These are phyloP conservation scores for Anniella stebbinsi DNA, from an alignment of 2,797 vertebrate genomes.

Conservation along the genomic window DNA sequence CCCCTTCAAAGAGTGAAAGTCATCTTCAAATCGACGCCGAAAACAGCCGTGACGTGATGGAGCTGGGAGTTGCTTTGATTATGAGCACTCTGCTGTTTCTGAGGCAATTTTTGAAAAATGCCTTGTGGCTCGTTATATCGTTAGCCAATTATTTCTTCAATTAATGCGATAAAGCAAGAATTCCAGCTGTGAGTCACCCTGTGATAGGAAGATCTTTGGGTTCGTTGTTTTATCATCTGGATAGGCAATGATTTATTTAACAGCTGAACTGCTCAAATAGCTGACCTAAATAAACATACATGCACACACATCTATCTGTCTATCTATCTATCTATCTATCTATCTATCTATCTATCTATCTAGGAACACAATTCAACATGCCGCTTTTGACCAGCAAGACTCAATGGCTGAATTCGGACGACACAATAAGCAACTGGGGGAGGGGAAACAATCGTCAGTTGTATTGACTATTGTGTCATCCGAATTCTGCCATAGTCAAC, in stretches of 20 bases:
- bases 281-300: not conserved
- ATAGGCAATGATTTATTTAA: not conserved
- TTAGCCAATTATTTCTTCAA: slow-evolving; percentile 27
- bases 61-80: slow-evolving; percentile 1
- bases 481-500: too few species aligned
- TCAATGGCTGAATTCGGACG: too few species aligned
- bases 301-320: not conserved
- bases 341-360: too few species aligned
- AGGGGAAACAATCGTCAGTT: too few species aligned
- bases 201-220: slow-evolving; percentile 26
- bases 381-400: not conserved
- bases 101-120: not conserved
- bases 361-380: not conserved
- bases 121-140: not conserved
- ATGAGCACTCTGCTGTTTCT: not conserved
- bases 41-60: not conserved
- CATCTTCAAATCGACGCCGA: not conserved
- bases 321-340: too few species aligned
- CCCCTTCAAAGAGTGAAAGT: not conserved
- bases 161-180: not conserved
- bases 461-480: too few species aligned
- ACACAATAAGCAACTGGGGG: too few species aligned
- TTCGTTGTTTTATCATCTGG: not conserved
- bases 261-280: not conserved
- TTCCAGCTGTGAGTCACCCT: not conserved